Evolutionary conservation across 23 tunicate genomes (phyloP).

Genomic region (Oikopleura vanhoeffeni): DNA sequence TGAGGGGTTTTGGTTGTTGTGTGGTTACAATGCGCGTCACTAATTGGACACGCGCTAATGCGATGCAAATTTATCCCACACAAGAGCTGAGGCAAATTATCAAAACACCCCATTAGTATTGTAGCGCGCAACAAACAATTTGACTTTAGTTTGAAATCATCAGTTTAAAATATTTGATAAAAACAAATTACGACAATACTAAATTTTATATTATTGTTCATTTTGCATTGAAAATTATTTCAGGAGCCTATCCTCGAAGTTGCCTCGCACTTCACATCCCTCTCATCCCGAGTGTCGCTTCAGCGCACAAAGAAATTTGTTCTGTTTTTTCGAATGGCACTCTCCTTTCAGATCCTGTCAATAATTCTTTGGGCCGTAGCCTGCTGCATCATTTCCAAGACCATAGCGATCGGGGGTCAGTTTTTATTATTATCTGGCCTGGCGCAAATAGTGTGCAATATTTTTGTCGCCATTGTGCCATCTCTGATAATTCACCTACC

Average conservation of each 20-base stretch:
- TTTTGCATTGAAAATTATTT: not conserved
- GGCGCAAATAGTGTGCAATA: not conserved
- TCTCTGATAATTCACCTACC: not conserved
- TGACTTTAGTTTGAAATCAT: no score
- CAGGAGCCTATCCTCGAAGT: not conserved
- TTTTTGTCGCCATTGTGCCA: not conserved
- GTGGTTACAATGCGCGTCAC: no score
- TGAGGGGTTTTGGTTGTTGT: no score
- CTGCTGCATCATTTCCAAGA: not conserved
- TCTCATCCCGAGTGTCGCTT: not conserved
- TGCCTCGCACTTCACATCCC: not conserved
- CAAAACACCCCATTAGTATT: no score
- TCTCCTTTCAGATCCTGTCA: not conserved
- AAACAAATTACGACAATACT: no score
- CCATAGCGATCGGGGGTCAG: not conserved
- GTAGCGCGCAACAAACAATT: no score
- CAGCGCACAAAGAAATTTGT: not conserved
- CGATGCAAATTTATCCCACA: no score
- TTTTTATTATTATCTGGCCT: not conserved
- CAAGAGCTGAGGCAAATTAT: no score
- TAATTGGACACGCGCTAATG: no score
- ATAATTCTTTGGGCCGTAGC: not conserved
- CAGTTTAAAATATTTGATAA: no score
- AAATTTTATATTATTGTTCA: no score
- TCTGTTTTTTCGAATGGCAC: constrained; percentile 4